phyloP scores from a whole-genome alignment of 2,113 vertebrate genomes.

The Scalopus aquaticus region DNA sequence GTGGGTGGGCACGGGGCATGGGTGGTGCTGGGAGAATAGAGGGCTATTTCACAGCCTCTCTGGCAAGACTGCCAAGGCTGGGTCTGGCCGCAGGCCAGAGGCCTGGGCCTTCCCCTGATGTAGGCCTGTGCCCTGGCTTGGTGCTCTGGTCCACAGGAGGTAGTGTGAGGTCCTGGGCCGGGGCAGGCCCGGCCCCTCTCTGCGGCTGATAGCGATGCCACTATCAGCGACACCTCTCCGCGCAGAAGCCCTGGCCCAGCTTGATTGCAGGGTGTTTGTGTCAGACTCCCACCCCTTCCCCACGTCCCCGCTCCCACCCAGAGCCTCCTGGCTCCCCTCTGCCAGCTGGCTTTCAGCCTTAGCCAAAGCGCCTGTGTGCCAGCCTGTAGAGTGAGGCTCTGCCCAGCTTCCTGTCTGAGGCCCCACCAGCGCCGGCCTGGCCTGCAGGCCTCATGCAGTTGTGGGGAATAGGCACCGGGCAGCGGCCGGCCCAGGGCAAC shows the following conservation, averaged over 20 bases:
- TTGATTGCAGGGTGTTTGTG: neutral
- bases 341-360: constrained; percentile 30
- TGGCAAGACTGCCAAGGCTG: neutral
- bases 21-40: neutral
- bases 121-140: neutral
- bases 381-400: neutral
- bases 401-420: neutral
- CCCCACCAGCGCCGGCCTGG: neutral
- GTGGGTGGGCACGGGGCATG: neutral
- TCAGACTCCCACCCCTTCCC: neutral
- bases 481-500: neutral
- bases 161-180: neutral
- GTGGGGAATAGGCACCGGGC: neutral
- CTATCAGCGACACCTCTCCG: neutral
- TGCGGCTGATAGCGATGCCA: neutral
- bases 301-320: neutral
- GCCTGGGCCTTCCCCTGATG: neutral
- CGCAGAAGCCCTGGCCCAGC: neutral
- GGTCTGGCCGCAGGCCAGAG: neutral
- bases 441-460: neutral
- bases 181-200: neutral
- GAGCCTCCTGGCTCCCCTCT: neutral
- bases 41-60: no score
- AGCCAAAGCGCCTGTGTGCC: neutral
- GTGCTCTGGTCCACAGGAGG: neutral